Evolutionary conservation across 2,113 vertebrate species (phyloP), one percentile per base, ranked within the genome.

Genomic region (Apeltes quadracus): DNA sequence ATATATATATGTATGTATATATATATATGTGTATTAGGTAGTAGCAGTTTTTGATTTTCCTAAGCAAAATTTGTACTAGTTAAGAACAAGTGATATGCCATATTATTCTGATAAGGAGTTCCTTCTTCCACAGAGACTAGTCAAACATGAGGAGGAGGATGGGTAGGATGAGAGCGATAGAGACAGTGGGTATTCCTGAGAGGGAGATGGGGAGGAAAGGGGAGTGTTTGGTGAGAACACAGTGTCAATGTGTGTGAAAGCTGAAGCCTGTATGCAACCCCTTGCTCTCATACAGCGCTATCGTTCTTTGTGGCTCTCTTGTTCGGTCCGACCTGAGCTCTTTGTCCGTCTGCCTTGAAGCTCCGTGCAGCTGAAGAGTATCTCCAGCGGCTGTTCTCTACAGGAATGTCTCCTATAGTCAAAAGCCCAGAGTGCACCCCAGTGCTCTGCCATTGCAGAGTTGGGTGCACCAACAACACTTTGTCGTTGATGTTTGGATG

Each of bases 401-500:
- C 89, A 94, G 94, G 94, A 95, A 97, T 97, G 97, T 96, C 90
- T 95, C 96, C 94, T 79, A 94, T 95, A 89, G 92, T 95, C 88
- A 95, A 80, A 93, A 95, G 92, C 87, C 93, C 94, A 74, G 94
- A 95, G 88, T 94, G 95, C 93, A 94, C 94, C 86, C 96, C 96
- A 73, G 92, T 96, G 95, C 95, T 96, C 91, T 98, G 96, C 94
- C 96, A 98, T 94, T 97, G 97, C 94, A 98, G 97, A 95, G 94
- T 96, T 94, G 95, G 95, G 90, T 97, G 97, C 90, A 95, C 94
- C 93, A 96, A 95, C 95, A 97, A 94, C 94, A 95, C 95, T 89
- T 93, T 98, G 71, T 97, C 95, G 85, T 93, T 98, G 93, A 96
- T 98, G 96, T 98, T 98, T 92, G 95, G 96, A 94, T 98, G 97